Percentiles rank a stretch among this genome's conserved stretches.
Conservation (phyloP, 2,888 invertebrate species). For the Mylabris sibirica region DNA sequence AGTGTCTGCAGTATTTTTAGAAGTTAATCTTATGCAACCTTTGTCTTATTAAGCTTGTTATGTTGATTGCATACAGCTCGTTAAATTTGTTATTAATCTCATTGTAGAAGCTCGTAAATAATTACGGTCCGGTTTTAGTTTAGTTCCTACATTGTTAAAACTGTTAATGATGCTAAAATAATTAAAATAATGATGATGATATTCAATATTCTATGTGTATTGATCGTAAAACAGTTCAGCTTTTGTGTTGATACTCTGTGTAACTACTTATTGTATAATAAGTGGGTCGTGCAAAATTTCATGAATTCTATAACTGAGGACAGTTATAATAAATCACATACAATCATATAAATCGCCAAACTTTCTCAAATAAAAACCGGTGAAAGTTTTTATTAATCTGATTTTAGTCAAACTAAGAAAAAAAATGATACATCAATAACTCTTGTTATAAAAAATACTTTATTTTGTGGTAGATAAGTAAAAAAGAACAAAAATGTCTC, state of each 20-base stretch:
- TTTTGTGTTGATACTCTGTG: too few relatives aligned
- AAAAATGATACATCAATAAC: not conserved
- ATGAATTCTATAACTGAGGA: not conserved
- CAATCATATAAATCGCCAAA: not conserved
- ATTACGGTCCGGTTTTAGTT: too few relatives aligned
- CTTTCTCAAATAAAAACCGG: not conserved
- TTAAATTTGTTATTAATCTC: not conserved
- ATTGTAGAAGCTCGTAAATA: not conserved
- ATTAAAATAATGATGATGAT: not conserved
- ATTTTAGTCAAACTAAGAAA: not conserved
- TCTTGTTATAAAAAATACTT: constrained; percentile 8
- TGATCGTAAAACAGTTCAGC: not conserved
- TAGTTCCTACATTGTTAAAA: not conserved
- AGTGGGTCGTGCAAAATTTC: not conserved
- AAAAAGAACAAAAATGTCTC: not conserved
- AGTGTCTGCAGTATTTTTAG: not conserved
- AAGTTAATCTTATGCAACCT: not conserved
- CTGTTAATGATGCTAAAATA: not conserved
- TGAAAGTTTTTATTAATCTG: not conserved
- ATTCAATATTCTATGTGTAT: not conserved
- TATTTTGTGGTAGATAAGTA: not conserved
- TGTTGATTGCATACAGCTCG: not conserved
- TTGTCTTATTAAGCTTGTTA: not conserved
- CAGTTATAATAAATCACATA: not conserved
- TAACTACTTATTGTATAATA: not conserved